Evolutionary conservation across 2,888 invertebrate genomes (phyloP), one percentile per base, ranked within the genome.

Genomic region (Lapara coniferarum): DNA sequence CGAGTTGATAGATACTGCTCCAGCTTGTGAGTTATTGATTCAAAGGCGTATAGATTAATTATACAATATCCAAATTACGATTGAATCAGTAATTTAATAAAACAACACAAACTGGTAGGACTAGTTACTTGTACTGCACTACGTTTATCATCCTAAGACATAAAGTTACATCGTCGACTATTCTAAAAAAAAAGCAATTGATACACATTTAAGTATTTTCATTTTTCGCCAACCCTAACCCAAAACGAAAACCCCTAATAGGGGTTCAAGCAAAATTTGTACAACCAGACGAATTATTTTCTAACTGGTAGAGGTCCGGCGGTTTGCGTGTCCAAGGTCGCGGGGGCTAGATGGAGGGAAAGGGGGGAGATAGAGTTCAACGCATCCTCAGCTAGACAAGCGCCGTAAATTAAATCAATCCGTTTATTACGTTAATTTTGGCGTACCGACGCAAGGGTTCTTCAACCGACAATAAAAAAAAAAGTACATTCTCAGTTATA

Each of bases 311-410:
- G 49, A 63, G 49, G 63, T 63, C 63, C 63, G 49, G 12, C 49
- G 46, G 58, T 68, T 68, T 37, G 68, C 68, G 58, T 59, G 58
- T 16, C 7, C 68, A 68, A 52, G 55, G 68, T 59, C 68, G 68
- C 13, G 44, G 10, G 4, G 63, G 6, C 2, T 19, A 19, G 10
- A 6, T 5, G 44, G 46, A 44, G 16, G 46, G 1, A 44, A 16
- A 16, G n/a, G 44, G 16, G 7, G 12, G 46, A 19, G 13, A 46
- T 7, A 49, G 49, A 63, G 63, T 63, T 63, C 63, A 63, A 63
- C 19, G 63, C 63, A 63, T 63, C 63, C 49, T 63, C 37, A 12
- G 46, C 59, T 59, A 59, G 59, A 16, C 63, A 13, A 63, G 19
- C 49, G 6, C 19, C 19, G 63, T 49, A 63, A 63, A 63, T 49